Conservation (phyloP, 2,113 vertebrate species). For the Spilogale gracilis region DNA sequence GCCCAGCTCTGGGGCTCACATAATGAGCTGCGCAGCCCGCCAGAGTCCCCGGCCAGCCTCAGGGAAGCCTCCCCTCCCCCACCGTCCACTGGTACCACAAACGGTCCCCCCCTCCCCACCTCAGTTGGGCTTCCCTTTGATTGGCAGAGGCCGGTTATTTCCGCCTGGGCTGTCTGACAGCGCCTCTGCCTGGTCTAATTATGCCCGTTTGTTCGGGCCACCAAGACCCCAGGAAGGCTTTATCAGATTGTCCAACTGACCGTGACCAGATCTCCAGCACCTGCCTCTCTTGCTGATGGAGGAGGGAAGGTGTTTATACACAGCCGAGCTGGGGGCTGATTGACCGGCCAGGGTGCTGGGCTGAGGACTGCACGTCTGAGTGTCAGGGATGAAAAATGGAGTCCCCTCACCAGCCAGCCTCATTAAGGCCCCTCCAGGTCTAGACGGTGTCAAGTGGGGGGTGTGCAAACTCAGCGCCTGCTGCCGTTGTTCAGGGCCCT, state of each 20-base stretch:
- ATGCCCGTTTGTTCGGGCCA: slow-evolving; percentile 64
- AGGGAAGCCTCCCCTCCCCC: slow-evolving; percentile 73
- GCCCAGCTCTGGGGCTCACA: slow-evolving; percentile 47
- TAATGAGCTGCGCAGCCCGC: slow-evolving; percentile 74
- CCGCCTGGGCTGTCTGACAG: slow-evolving; percentile 76
- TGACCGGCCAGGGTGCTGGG: slow-evolving; percentile 60
- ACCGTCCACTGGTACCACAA: slow-evolving; percentile 34
- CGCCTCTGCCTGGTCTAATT: slow-evolving; percentile 76
- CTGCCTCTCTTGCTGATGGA: slow-evolving; percentile 76
- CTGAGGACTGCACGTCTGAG: slow-evolving; percentile 13
- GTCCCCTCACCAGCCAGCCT: slow-evolving; percentile 49
- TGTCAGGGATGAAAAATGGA: slow-evolving; percentile 82
- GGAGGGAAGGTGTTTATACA: slow-evolving; percentile 73
- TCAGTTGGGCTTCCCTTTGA: slow-evolving; percentile 73
- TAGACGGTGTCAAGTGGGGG: slow-evolving; percentile 38
- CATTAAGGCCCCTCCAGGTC: slow-evolving; percentile 70
- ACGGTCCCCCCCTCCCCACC: not conserved
- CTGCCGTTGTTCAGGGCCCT: slow-evolving; percentile 43
- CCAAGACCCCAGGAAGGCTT: slow-evolving; percentile 75
- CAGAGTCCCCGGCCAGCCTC: slow-evolving; percentile 70
- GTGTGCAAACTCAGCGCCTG: not conserved
- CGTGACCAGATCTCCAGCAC: slow-evolving; percentile 78
- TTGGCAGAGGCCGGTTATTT: slow-evolving; percentile 79
- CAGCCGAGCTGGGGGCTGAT: slow-evolving; percentile 63
- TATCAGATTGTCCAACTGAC: slow-evolving; percentile 83